Conservation (phyloP, 2,113 vertebrate genomes). For the Passer domesticus region DNA sequence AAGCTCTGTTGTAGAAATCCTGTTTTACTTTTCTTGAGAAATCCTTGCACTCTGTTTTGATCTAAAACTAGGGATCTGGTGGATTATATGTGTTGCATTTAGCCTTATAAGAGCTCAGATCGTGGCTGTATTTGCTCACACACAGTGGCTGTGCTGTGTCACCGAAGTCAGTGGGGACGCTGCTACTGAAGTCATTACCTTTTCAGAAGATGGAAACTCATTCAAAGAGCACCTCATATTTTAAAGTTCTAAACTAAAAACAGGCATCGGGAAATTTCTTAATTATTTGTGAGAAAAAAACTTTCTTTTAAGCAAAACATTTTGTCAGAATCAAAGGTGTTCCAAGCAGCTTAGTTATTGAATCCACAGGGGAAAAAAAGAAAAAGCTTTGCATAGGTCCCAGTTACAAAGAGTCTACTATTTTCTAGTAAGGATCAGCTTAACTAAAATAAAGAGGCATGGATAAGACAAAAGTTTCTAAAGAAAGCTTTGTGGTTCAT, state of each 20-base stretch:
- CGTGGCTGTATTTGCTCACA: background rate
- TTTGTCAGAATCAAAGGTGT: background rate
- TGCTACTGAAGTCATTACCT: background rate
- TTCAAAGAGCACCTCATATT: background rate
- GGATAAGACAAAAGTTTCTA: constrained; percentile 19
- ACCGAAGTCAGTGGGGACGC: background rate
- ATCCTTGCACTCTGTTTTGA: background rate
- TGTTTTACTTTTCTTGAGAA: background rate
- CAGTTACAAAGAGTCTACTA: constrained; percentile 9
- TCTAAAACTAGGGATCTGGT: background rate
- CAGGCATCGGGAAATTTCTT: background rate
- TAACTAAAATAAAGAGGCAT: constrained; percentile 19
- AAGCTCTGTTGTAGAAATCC: background rate
- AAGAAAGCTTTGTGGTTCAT: constrained; percentile 7
- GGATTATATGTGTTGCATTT: background rate
- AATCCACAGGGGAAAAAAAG: background rate
- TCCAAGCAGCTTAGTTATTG: constrained; percentile 22
- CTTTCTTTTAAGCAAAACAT: background rate
- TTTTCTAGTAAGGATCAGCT: constrained; percentile 11
- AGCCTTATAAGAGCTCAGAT: background rate
- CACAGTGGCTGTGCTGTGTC: background rate
- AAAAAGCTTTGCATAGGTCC: background rate
- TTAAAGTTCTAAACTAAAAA: background rate
- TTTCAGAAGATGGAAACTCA: background rate
- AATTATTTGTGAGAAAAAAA: background rate